Percentiles rank a stretch among this genome's conserved stretches.
phyloP scores from a whole-genome alignment of 2,888 invertebrate species.

The Standfussiana lucernea region DNA sequence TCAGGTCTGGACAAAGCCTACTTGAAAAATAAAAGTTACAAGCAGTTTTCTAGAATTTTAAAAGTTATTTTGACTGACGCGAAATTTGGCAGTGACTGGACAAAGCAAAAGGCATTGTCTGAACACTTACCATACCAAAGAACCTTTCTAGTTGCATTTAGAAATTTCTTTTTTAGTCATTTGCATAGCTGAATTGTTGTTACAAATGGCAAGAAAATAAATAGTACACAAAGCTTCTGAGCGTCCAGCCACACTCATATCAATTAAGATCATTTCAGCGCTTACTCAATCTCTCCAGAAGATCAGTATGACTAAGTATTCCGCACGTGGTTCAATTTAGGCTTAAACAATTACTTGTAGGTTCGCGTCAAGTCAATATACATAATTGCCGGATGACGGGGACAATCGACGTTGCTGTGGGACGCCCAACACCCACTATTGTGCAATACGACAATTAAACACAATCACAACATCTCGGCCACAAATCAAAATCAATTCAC shows the following conservation, averaged over 20 bases:
- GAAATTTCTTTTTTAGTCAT: conserved; percentile 21
- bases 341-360: conserved; percentile 74
- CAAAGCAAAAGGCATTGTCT: conserved; percentile 17
- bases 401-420: conserved; percentile 57
- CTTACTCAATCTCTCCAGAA: conserved; percentile 53
- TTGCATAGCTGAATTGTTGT: conserved; percentile 8
- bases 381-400: conserved; percentile 68
- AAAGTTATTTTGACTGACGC: conserved; percentile 26
- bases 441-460: conserved; percentile 79
- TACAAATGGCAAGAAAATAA: background rate
- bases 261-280: conserved; percentile 55
- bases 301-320: conserved; percentile 65
- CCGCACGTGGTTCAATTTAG: conserved; percentile 71
- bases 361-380: conserved; percentile 71
- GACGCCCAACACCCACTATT: conserved; percentile 70
- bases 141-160: conserved; percentile 23
- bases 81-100: conserved; percentile 12
- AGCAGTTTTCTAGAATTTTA: background rate
- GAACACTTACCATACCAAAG: conserved; percentile 23
- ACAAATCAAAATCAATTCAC: conserved; percentile 80
- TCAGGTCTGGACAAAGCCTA: background rate
- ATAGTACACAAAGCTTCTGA: background rate
- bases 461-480: conserved; percentile 74
- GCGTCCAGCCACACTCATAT: conserved; percentile 31
- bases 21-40: conserved; percentile 14